A percentile compares a stretch with the other conserved stretches of the same genome.
These are phyloP conservation scores for Esox masquinongy DNA, from an alignment of 2,797 vertebrate genomes.

Conservation along the genomic window DNA sequence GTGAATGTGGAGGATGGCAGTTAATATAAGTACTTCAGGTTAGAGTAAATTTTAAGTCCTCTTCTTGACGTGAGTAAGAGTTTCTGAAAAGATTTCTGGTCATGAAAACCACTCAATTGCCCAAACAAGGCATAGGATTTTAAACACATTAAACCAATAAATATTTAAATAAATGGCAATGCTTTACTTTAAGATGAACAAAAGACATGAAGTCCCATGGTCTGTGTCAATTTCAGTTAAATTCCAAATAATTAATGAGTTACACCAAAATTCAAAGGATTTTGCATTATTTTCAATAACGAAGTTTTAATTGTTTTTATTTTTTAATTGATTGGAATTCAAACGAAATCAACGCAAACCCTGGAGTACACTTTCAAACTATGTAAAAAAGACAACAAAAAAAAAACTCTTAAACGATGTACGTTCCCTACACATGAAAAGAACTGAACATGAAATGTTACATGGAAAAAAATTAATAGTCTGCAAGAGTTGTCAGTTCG, in stretches of 20 bases:
- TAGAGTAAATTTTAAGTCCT: neutral
- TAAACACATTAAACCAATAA: neutral
- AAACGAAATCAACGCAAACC: too few species aligned
- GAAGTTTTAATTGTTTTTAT: too few species aligned
- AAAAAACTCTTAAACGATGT: too few species aligned
- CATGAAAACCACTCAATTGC: neutral
- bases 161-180: neutral
- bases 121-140: neutral
- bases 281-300: too few species aligned
- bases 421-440: neutral
- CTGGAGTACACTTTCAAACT: neutral
- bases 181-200: neutral
- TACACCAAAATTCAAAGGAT: too few species aligned
- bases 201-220: neutral
- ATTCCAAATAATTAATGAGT: too few species aligned
- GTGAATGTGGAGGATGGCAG: neutral
- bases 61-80: neutral
- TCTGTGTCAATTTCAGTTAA: too few species aligned
- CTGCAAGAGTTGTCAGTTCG: neutral
- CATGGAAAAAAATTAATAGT: neutral
- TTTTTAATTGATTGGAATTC: too few species aligned
- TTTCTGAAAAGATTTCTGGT: neutral
- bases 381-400: too few species aligned
- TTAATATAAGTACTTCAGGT: neutral
- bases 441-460: neutral